Conservation (phyloP, 2,888 invertebrate genomes). For the Lottia scabra region DNA sequence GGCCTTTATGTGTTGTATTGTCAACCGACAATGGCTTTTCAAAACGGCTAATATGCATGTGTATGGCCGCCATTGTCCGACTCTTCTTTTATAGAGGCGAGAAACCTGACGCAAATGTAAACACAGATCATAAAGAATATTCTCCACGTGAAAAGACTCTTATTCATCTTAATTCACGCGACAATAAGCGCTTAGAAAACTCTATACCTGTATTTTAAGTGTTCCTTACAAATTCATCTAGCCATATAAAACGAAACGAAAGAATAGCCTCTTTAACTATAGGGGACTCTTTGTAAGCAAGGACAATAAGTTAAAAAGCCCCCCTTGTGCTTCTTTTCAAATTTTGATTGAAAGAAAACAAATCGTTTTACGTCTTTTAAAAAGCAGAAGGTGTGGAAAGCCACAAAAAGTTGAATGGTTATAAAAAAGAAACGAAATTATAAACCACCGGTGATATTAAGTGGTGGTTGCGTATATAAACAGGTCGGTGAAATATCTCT, state of each 20-base stretch:
- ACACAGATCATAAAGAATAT: background rate
- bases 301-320: constrained; percentile 1
- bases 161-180: constrained; percentile 4
- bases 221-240: constrained; percentile 3
- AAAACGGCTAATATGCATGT: background rate
- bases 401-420: background rate
- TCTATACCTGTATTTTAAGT: background rate
- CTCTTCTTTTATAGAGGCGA: background rate
- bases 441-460: background rate
- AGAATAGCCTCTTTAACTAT: background rate
- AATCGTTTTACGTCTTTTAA: background rate
- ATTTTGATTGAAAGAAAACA: constrained; percentile 1
- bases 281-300: background rate
- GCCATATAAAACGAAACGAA: background rate
- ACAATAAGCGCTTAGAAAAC: constrained; percentile 1
- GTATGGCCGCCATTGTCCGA: background rate
- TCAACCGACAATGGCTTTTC: too few species aligned
- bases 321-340: background rate
- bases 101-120: constrained; percentile 4
- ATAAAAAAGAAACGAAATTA: background rate
- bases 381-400: constrained; percentile 4
- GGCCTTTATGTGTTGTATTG: too few species aligned
- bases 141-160: background rate
- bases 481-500: too few species aligned
- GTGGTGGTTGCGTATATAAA: background rate